Conservation (phyloP, 1,140 invertebrate genomes). For the Coenobita brevimanus region DNA sequence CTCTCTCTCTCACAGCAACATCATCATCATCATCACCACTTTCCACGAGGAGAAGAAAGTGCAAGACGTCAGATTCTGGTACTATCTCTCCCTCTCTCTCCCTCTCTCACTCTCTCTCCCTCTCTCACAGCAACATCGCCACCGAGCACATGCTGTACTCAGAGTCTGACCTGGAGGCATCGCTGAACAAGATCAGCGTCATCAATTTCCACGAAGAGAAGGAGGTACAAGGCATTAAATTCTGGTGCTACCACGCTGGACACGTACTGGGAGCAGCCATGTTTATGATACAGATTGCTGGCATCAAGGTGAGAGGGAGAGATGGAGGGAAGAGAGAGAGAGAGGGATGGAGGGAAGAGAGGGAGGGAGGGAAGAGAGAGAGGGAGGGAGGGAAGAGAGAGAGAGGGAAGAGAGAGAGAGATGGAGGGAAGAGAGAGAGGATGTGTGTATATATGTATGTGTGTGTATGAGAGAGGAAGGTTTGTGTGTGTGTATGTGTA, state of each 20-base stretch:
- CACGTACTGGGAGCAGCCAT: conserved; percentile 99
- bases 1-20: neutral
- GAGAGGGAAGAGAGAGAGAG: no score
- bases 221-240: conserved; percentile 96
- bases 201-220: conserved; percentile 99
- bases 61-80: no score
- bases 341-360: neutral
- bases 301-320: conserved; percentile 82
- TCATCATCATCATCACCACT: no score
- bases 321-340: neutral
- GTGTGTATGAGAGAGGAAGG: no score
- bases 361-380: neutral
- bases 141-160: conserved; percentile 98
- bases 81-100: no score
- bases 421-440: no score
- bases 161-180: conserved; percentile 95
- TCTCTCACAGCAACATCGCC: conserved; percentile 86
- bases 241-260: conserved; percentile 99
- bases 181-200: conserved; percentile 99
- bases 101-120: no score
- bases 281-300: conserved; percentile 99
- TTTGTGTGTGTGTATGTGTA: no score
- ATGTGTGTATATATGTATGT: no score
- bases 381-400: neutral
- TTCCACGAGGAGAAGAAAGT: no score